Conservation (phyloP, 1,140 invertebrate genomes). For the Wiebesia pumilae region DNA sequence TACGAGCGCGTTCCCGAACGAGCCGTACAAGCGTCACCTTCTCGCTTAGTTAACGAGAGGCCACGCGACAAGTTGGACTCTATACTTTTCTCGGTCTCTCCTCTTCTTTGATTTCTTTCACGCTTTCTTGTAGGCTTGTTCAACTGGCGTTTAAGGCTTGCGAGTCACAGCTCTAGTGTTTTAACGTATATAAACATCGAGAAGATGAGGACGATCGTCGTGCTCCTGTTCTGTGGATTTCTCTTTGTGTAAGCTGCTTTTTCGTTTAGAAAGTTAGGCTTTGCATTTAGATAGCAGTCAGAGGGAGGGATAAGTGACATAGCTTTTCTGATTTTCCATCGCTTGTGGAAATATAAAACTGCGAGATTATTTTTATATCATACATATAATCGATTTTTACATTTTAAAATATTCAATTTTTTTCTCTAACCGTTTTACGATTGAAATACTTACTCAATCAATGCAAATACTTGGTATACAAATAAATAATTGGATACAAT, state of each 20-base stretch:
- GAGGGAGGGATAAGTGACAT: background rate
- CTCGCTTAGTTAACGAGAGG: slow-evolving; percentile 30
- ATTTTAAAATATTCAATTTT: too few species aligned
- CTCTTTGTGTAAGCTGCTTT: slow-evolving; percentile 36
- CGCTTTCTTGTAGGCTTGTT: background rate
- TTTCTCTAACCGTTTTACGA: background rate
- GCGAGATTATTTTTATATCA: too few species aligned
- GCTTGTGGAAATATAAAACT: background rate
- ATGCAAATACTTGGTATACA: background rate
- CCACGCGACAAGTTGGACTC: slow-evolving; percentile 26
- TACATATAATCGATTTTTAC: too few species aligned
- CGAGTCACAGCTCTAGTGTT: background rate
- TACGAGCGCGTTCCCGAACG: background rate
- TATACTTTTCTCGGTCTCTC: background rate
- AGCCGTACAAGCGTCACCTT: background rate
- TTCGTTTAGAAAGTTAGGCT: background rate
- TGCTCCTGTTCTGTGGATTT: slow-evolving; percentile 12
- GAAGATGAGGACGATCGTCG: background rate
- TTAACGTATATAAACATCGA: background rate
- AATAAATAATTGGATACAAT: background rate
- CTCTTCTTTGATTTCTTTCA: background rate
- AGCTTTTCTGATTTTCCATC: background rate
- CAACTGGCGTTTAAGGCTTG: background rate
- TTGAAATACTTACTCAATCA: background rate
- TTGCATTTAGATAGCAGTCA: background rate